phyloP scores from a whole-genome alignment of 2,113 vertebrate species.

The Erythrocebus patas region DNA sequence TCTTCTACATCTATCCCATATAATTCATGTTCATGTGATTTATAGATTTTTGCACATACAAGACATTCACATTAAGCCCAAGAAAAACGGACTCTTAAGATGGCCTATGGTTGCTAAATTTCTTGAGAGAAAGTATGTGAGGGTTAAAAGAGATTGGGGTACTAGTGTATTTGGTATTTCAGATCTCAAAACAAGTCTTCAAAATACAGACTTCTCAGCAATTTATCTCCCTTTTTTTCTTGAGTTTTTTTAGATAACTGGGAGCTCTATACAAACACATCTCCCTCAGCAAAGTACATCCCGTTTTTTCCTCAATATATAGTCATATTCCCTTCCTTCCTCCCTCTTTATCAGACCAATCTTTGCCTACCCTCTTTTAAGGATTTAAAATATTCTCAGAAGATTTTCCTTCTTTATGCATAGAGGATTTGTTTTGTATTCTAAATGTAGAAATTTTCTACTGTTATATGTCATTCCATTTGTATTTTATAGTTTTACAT shows the following conservation, averaged over 20 bases:
- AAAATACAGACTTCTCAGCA: neutral
- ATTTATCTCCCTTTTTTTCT: neutral
- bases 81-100: neutral
- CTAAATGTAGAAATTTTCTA: neutral
- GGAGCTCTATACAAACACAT: neutral
- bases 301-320: neutral
- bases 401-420: neutral
- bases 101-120: neutral
- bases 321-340: neutral
- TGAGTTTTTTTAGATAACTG: neutral
- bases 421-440: neutral
- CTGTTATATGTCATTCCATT: neutral
- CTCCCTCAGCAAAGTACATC: neutral
- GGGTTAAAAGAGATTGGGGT: neutral
- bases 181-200: neutral
- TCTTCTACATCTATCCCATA: neutral
- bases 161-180: neutral
- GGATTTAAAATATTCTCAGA: conserved; percentile 6
- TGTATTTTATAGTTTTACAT: neutral
- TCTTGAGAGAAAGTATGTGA: neutral
- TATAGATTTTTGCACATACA: neutral
- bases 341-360: neutral
- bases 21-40: neutral
- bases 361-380: neutral
- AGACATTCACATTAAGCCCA: neutral